A percentile compares a stretch with the other conserved stretches of the same genome.
Conservation (phyloP, 2,797 vertebrate species). For the Poeciliopsis infans region DNA sequence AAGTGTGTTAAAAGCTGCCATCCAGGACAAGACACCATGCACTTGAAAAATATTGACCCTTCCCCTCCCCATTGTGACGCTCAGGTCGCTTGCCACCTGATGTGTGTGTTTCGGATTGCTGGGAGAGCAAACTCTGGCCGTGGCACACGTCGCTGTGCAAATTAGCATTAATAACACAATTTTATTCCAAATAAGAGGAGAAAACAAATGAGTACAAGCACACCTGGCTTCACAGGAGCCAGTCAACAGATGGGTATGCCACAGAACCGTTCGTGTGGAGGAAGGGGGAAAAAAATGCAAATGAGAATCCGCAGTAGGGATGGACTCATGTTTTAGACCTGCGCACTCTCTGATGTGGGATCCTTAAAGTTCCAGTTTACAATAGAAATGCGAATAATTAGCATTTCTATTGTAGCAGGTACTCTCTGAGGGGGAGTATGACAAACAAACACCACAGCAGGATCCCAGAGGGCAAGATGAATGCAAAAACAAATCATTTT, state of each 20-base stretch:
- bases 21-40: slow-evolving; percentile 36
- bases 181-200: slow-evolving; percentile 61
- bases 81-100: neutral
- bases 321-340: slow-evolving; percentile 34
- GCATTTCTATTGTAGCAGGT: slow-evolving; percentile 6
- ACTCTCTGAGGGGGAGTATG: slow-evolving; percentile 19
- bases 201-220: slow-evolving; percentile 59
- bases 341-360: slow-evolving; percentile 11
- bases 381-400: slow-evolving; percentile 11
- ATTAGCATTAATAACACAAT: slow-evolving; percentile 66
- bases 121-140: slow-evolving; percentile 10
- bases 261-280: slow-evolving; percentile 43
- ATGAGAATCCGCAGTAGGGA: slow-evolving; percentile 45
- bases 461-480: slow-evolving; percentile 4
- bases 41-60: slow-evolving; percentile 48
- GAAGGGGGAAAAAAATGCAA: slow-evolving; percentile 22
- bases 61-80: slow-evolving; percentile 26
- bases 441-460: slow-evolving; percentile 31
- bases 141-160: slow-evolving; percentile 46
- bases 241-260: slow-evolving; percentile 61
- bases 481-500: too few relatives aligned
- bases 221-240: slow-evolving; percentile 61
- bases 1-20: slow-evolving; percentile 30
- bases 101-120: neutral
- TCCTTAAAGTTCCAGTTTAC: slow-evolving; percentile 28